Percentiles rank a stretch among this genome's conserved stretches.
Conservation (phyloP, 2,113 vertebrate genomes). For the Ochotona curzoniae region DNA sequence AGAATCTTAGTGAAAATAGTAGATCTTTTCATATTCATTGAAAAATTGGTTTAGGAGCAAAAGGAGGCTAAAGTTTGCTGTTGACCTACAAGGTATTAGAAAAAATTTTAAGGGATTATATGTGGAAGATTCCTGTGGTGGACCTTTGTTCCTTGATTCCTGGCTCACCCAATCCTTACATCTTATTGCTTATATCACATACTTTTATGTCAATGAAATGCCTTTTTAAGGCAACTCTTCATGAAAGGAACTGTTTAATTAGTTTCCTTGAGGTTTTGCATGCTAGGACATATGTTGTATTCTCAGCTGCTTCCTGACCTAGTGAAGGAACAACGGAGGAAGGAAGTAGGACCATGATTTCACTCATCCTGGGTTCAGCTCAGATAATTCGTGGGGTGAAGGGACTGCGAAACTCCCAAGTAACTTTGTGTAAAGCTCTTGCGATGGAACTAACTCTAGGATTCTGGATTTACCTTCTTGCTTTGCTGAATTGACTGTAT, state of each 20-base stretch:
- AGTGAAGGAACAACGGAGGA: not conserved
- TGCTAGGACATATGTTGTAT: not conserved
- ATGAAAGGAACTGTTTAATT: not conserved
- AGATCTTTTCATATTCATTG: not conserved
- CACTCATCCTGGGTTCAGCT: not conserved
- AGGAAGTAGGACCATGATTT: not conserved
- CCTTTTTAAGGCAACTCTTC: slow-evolving; percentile 4
- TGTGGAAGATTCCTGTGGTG: not conserved
- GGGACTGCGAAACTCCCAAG: not conserved
- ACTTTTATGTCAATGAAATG: not conserved
- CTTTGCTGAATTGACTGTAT: not conserved
- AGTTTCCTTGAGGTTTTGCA: not conserved
- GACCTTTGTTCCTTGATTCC: not conserved
- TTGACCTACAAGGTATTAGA: not conserved
- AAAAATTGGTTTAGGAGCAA: not conserved
- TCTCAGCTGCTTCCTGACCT: not conserved
- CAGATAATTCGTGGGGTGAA: not conserved
- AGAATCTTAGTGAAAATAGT: slow-evolving; percentile 28
- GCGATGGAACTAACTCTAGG: not conserved
- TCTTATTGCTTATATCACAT: not conserved
- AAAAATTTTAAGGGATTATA: not conserved
- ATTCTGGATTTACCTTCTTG: not conserved
- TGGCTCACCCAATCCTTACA: not conserved
- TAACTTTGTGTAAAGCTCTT: not conserved
- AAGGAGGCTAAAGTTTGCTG: not conserved